Evolutionary conservation across 2,888 invertebrate genomes (phyloP), one percentile per base, ranked within the genome.

Genomic region (Salticus scenicus): DNA sequence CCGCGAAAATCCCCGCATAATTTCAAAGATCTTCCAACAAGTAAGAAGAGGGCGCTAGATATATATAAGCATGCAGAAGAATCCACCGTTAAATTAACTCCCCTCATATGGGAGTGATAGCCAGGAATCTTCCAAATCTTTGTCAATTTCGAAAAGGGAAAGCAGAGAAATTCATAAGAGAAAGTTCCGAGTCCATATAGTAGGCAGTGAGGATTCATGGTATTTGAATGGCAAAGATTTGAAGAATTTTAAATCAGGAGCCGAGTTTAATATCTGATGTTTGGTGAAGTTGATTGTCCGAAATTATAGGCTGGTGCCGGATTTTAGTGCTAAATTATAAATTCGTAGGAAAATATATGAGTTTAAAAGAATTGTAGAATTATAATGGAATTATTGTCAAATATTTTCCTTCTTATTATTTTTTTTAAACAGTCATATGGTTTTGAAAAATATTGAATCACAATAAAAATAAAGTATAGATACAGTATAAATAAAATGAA

Each of bases 1-100:
- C 57, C 57, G 57, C 57, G 57, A 57, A 57, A 57, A 57, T 57
- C 57, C 57, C 57, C 57, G 57, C 57, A 24, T 57, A 57, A 57
- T 57, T 57, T 57, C 57, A 57, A 24, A 57, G 57, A 57, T 57
- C 24, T 57, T 24, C 37, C 37, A 17, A 57, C 57, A 57, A 57
- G 57, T 12, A 47, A 24, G 57, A 57, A 47, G 20, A 24, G 20
- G 24, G 20, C 24, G 57, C 57, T 5, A 47, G 42, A 24, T 5
- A 1, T 57, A 24, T 57, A 37, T 37, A 37, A 7, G 37, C 37
- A 37, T 24, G 20, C 57, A 24, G 20, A 57, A 57, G 57, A 57
- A 57, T 57, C 57, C 24, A 20, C 24, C 57, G 57, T 24, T 57
- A 57, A 57, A 57, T 57, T 57, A 57, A 57, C 57, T 57, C 57